A percentile compares a stretch with the other conserved stretches of the same genome.
Evolutionary conservation across 2,797 vertebrate species (phyloP).

Genomic region (Tinamus major): DNA sequence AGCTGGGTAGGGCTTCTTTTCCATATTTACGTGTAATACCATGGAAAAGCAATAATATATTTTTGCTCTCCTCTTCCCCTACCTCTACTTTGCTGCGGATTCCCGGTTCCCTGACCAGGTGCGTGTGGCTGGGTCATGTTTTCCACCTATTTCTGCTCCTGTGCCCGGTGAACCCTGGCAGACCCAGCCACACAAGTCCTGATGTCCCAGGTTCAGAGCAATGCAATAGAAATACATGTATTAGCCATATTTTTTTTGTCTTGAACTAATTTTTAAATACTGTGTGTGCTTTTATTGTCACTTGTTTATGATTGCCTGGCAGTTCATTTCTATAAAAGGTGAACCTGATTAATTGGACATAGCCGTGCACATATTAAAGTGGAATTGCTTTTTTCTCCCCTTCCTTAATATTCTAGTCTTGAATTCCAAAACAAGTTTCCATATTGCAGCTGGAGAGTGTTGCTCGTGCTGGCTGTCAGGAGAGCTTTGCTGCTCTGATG

Average conservation of each 20-base stretch:
- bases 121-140: accelerated
- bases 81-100: accelerated
- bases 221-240: accelerated
- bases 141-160: accelerated
- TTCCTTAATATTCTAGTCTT: not conserved
- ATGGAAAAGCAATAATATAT: accelerated
- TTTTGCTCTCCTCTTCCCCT: accelerated
- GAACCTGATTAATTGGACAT: not conserved
- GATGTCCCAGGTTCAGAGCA: accelerated
- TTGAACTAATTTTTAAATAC: not conserved
- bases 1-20: not conserved
- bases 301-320: not conserved
- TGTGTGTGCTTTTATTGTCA: accelerated
- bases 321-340: not conserved
- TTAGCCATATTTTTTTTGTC: not conserved
- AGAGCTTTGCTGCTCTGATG: not conserved
- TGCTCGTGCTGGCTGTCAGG: not conserved
- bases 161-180: not conserved
- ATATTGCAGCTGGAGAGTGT: accelerated
- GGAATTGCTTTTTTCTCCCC: not conserved
- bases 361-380: accelerated
- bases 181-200: not conserved
- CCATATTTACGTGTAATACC: too few relatives aligned
- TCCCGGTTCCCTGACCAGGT: not conserved
- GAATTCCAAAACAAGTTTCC: not conserved